Percentiles rank a stretch among this genome's conserved stretches.
Conservation (phyloP, 2,797 vertebrate genomes). For the Labeo calbasu region DNA sequence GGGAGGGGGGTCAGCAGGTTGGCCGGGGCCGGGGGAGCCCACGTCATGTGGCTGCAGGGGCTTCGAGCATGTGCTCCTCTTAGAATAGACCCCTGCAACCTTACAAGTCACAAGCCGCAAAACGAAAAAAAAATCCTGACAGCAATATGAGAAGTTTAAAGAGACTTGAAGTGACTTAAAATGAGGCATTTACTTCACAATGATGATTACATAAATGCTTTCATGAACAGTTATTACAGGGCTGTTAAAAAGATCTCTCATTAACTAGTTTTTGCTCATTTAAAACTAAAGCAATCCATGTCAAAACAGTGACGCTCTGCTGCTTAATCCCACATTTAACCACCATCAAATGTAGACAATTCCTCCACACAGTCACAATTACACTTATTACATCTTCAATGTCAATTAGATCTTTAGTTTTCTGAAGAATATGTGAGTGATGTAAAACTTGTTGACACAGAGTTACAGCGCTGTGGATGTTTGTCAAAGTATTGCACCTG, state of each 20-base stretch:
- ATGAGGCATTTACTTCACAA: conserved; percentile 3
- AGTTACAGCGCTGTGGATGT: neutral
- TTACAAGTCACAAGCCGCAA: conserved; percentile 42
- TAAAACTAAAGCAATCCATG: neutral
- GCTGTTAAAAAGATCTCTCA: neutral
- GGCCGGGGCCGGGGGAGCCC: conserved; percentile 34
- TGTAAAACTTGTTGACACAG: neutral
- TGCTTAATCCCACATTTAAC: neutral
- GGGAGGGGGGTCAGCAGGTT: conserved; percentile 45
- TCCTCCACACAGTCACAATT: neutral
- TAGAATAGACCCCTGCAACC: conserved; percentile 47
- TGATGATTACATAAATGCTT: neutral
- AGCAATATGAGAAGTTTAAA: neutral
- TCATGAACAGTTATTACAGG: neutral
- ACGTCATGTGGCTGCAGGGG: conserved; percentile 45
- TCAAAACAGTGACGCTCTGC: neutral
- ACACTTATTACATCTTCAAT: neutral
- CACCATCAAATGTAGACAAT: neutral
- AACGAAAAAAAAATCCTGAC: conserved; percentile 1
- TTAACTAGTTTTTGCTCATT: neutral
- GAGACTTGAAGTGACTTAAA: neutral
- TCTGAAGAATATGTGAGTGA: neutral
- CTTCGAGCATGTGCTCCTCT: conserved; percentile 48
- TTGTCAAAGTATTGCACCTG: neutral
- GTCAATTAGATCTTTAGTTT: neutral